Base-by-base conservation (phyloP, 2,888 invertebrate species). In the Uropetala carovei region DNA sequence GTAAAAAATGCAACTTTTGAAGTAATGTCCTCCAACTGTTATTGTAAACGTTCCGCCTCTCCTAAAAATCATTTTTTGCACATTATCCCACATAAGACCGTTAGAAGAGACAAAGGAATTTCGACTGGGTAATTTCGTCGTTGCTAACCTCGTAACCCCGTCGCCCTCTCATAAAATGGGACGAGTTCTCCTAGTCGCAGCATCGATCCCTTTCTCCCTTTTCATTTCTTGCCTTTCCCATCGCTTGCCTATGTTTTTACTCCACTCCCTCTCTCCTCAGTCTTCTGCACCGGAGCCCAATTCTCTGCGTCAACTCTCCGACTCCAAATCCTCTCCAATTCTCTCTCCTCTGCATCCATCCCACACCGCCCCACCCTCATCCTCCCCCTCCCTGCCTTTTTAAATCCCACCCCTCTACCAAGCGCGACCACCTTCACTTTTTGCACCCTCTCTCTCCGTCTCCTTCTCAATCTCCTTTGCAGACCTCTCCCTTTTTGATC, bases 211-310 rank as follows among this genome's bases (percentile, higher is more conserved):
- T 18, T 59, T 22, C 43, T 64, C 56, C 14, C 18, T 18, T 68
- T 89, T 68, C 13, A 68, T 89, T 75, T 43, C 43, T 43, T 43
- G 43, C 5, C 43, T 43, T 43, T 43, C 43, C 43, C 43, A 5
- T 43, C 5, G 43, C 43, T 83, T 83, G 56, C 83, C 64, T 68
- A 64, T 64, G 89, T 89, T 89, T 89, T 89, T 64, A 68, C 64
- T 89, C 64, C 64, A 89, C 60, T 30, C 86, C 18, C 30, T 18
- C 16, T n/a, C n/a, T n/a, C 60, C 86, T 60, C 86, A 86, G 43
- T 89, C 89, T 89, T 64, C 64, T 89, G 64, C 89, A 64, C 89
- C 68, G 89, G 43, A 89, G 60, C 89, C 89, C 89, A 89, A 89
- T 89, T 89, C 64, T 60, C 2, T 43, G 43, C 64, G 89, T 64